Conservation (phyloP, 1,140 invertebrate genomes). For the Heliconius hewitsoni region DNA sequence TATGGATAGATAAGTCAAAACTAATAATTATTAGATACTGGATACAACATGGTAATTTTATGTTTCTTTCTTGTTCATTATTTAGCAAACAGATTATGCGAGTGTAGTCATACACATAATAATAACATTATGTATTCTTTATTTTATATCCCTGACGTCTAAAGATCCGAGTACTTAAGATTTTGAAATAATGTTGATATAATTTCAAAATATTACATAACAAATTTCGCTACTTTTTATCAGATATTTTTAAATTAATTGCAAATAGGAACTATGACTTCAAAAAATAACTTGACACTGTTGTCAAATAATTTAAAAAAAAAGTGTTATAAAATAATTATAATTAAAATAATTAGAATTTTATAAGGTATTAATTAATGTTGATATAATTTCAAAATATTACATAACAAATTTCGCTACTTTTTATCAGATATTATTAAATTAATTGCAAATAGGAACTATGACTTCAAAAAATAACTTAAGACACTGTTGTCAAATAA, state of each 20-base stretch:
- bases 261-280: no score
- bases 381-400: background rate
- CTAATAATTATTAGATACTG: background rate
- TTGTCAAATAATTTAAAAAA: no score
- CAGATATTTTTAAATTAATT: no score
- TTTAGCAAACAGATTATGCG: background rate
- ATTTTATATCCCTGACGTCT: background rate
- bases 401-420: no score
- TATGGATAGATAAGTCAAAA: background rate
- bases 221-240: no score
- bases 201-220: background rate
- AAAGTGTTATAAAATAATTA: no score
- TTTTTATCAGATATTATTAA: no score
- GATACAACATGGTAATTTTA: background rate
- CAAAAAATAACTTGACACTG: no score
- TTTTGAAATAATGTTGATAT: background rate
- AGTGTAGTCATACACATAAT: background rate
- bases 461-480: no score
- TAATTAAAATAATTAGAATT: no score
- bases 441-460: no score
- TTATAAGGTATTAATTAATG: background rate
- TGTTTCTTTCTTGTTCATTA: background rate
- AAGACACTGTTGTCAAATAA: no score
- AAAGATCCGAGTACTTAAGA: background rate
- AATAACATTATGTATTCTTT: background rate